These are phyloP conservation scores for Neomorphus geoffroyi DNA, from an alignment of 2,797 vertebrate genomes.

Conservation along the genomic window DNA sequence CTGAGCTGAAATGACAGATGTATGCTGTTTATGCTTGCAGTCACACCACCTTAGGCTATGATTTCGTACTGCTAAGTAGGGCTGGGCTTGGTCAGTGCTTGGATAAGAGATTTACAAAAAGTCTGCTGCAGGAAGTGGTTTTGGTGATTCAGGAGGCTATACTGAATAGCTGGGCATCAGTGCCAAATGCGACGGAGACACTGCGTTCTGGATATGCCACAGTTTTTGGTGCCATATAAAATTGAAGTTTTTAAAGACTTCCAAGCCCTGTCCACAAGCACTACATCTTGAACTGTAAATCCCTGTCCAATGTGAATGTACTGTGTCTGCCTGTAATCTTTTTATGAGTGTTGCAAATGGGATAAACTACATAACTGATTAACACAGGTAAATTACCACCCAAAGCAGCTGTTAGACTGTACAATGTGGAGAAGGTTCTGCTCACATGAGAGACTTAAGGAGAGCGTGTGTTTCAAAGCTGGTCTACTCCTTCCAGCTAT, in stretches of 20 bases:
- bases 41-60: constrained; percentile 49
- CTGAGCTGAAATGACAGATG: constrained; percentile 17
- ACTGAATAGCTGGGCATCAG: not conserved
- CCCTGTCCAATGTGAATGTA: not conserved
- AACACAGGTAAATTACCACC: not conserved
- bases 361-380: not conserved
- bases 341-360: not conserved
- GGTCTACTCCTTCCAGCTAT: not conserved
- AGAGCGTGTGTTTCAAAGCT: not conserved
- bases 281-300: not conserved
- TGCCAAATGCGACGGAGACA: not conserved
- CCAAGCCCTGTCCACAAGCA: not conserved
- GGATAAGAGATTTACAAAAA: constrained; percentile 48
- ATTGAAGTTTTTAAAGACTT: not conserved
- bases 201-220: not conserved
- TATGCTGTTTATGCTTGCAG: constrained; percentile 48
- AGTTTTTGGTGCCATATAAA: not conserved
- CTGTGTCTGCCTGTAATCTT: not conserved
- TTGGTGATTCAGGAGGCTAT: constrained; percentile 50
- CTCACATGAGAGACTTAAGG: not conserved
- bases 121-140: constrained; percentile 61
- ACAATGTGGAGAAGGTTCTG: not conserved
- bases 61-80: constrained; percentile 46
- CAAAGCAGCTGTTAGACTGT: not conserved
- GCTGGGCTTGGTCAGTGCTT: constrained; percentile 60